A percentile compares a stretch with the other conserved stretches of the same genome.
Conservation (phyloP, 2,888 invertebrate species). For the Acanthosepion esculentum region DNA sequence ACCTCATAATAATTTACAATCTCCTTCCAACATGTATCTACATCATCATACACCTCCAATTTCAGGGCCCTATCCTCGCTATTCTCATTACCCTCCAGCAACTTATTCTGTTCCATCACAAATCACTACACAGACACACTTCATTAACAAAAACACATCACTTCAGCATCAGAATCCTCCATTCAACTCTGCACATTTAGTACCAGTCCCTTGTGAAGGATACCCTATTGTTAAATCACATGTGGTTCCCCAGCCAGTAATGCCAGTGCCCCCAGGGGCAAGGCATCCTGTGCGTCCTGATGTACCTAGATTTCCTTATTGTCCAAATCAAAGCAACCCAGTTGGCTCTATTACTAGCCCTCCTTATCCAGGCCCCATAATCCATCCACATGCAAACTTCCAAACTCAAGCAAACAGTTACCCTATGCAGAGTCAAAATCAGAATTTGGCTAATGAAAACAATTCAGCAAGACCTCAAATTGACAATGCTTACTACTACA, state of each 20-base stretch:
- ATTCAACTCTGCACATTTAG: neutral
- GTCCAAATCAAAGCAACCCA: slow-evolving; percentile 48
- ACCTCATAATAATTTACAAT: neutral
- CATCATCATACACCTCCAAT: neutral
- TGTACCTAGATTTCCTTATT: slow-evolving; percentile 52
- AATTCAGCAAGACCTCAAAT: neutral
- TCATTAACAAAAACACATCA: slow-evolving; percentile 25
- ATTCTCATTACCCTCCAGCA: neutral
- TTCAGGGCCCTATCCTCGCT: neutral
- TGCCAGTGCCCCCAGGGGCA: neutral
- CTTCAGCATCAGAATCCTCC: neutral
- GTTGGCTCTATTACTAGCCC: slow-evolving; percentile 3
- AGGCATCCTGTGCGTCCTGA: neutral
- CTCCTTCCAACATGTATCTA: slow-evolving; percentile 23
- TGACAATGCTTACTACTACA: neutral
- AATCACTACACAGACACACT: neutral
- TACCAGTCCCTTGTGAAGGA: slow-evolving; percentile 35
- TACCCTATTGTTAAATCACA: neutral
- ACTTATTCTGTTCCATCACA: slow-evolving; percentile 37
- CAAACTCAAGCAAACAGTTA: neutral
- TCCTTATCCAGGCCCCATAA: neutral
- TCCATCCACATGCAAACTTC: neutral
- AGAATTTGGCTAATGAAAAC: neutral
- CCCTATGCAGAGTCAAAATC: neutral
- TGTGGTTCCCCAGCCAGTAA: neutral